Base-by-base conservation (phyloP, 2,113 vertebrate genomes). In the Thalassarche chlororhynchos region DNA sequence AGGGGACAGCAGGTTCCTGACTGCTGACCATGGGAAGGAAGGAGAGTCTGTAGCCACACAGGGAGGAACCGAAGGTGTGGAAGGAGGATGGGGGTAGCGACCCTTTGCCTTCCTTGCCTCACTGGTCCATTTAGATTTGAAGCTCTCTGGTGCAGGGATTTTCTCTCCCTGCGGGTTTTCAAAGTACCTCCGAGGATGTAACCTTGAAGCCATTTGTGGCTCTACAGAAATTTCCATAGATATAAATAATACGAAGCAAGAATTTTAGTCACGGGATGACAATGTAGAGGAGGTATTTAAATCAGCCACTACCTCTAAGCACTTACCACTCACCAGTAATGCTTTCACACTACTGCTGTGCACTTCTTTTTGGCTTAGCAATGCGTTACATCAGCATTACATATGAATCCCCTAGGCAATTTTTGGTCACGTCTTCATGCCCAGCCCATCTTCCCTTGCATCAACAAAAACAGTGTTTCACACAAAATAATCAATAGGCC, bases 361-460 rank as follows among this genome's bases (percentile, higher is more conserved):
- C 26, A 8, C 21, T 36, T 78, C 44, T 58, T 85, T 80, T 66
- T 42, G 24, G 52, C 46, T 90, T 91, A 84, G n/a, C 14, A 69
- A 20, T 13, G 29, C 0, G 0, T 92, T 90, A 24, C 10, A 42
- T n/a, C 25, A 18, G 28, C 25, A 19, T 10, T 25, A 80, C 2
- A 5, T 14, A 23, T 3, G 2, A 91, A 52, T 60, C 34, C 46
- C 54, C 24, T 16, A 28, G 9, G 55, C 20, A 78, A 52, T 28
- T 86, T 69, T 52, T 61, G 16, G 32, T 71, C 16, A 57, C 16
- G 18, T 89, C 47, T 69, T 91, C 15, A 32, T 34, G 12, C 17
- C n/a, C 66, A 72, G 46, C 14, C n/a, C 14, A 32, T 57, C 44
- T 66, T 62, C 12, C 8, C 26, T 58, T 47, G 7, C 38, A 88